Base-by-base conservation (phyloP, 2,888 invertebrate genomes). In the Melinaea marsaeus region DNA sequence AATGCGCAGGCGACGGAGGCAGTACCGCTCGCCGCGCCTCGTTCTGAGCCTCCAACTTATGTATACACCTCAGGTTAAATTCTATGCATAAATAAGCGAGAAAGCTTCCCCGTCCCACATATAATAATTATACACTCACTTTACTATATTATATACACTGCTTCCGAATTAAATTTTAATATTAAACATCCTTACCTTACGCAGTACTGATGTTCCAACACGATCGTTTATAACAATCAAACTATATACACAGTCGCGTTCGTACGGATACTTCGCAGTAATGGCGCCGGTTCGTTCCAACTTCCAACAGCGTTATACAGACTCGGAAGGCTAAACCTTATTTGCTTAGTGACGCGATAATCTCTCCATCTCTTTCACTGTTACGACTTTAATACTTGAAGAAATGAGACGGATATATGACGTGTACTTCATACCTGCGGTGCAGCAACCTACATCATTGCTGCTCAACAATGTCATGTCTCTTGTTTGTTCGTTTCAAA, bases 81-180 rank as follows among this genome's bases (percentile, higher is more conserved):
- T 88, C 88, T 85, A 88, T 88, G 90, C 86, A 88, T 90, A 85
- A 86, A 88, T 88, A 90, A 85, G 77, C 80, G 85, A 84, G 89
- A 90, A 89, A 89, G 88, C 89, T 87, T 72, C 70, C 68, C 71
- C 70, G 75, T 68, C 74, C 76, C 80, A 80, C 78, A 76, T 78
- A 76, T 67, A 70, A 66, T 61, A 75, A 75, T 75, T 74, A 74
- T 70, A 75, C 80, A 80, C 78, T 78, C 87, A 88, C 87, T 86
- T 79, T 79, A 73, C 79, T 72, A 74, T 78, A 80, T 74, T 72
- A 62, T 68, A 73, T 72, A 74, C 86, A 88, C 89, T 85, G 85
- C 81, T 80, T 86, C 84, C 83, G 75, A 81, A 83, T 74, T 81
- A 84, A 51, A 51, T 22, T 77, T 79, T 81, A 73, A 81, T 84